Percentiles rank a stretch among this genome's conserved stretches.
phyloP scores from a whole-genome alignment of 2,113 vertebrate genomes.

The Rissa tridactyla region DNA sequence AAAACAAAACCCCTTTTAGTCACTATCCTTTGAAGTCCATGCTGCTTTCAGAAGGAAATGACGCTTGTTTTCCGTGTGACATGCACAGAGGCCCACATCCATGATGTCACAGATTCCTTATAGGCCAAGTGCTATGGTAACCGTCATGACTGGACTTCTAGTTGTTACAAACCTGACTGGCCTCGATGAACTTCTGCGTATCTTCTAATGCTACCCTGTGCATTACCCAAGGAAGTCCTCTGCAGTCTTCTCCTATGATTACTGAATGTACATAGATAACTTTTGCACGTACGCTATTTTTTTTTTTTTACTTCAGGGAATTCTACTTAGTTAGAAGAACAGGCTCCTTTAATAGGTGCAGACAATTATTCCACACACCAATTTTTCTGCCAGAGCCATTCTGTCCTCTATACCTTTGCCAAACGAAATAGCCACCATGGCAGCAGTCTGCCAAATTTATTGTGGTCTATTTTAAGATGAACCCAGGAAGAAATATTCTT shows the following conservation, averaged over 20 bases:
- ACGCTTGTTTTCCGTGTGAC: neutral
- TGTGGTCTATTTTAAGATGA: neutral
- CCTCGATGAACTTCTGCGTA: neutral
- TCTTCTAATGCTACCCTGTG: neutral
- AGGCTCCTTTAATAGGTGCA: neutral
- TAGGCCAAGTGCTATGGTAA: neutral
- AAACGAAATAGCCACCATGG: neutral
- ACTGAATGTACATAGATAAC: neutral
- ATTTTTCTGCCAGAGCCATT: neutral
- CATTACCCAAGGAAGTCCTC: neutral
- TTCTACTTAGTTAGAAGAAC: neutral
- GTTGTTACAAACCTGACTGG: neutral
- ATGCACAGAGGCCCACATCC: rapidly evolving
- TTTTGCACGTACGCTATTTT: neutral
- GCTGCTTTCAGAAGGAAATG: neutral
- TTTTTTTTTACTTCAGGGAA: neutral
- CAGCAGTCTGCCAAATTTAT: neutral
- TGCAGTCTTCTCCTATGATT: neutral
- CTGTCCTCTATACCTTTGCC: neutral
- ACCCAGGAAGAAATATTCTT: neutral
- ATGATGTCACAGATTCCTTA: neutral
- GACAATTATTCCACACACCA: neutral
- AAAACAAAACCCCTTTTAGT: neutral
- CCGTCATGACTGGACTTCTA: neutral
- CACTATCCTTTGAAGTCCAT: neutral